Evolutionary conservation across 1,140 invertebrate species (phyloP).

Genomic region (Drosophila burlai): DNA sequence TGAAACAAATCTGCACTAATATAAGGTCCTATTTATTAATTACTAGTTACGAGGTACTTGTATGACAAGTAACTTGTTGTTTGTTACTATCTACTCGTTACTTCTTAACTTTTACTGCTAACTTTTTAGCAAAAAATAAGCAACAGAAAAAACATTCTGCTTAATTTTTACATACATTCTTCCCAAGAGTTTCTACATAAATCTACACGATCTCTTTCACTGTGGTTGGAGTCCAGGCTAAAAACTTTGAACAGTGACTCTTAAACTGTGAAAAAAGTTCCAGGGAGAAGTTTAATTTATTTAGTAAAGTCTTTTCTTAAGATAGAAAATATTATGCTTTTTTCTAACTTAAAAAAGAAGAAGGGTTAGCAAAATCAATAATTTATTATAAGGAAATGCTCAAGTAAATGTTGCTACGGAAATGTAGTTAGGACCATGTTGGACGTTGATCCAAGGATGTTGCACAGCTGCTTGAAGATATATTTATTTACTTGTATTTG

Average conservation of each 20-base stretch:
- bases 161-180: neutral
- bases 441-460: neutral
- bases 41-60: too few species aligned
- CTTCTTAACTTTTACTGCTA: neutral
- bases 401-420: neutral
- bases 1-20: too few species aligned
- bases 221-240: neutral
- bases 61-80: too few species aligned
- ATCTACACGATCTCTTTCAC: neutral
- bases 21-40: too few species aligned
- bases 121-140: neutral
- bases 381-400: neutral
- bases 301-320: neutral
- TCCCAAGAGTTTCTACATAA: neutral
- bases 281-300: neutral
- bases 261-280: constrained; percentile 5
- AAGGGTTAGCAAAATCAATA: neutral
- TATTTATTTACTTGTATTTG: neutral
- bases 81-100: neutral
- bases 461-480: neutral
- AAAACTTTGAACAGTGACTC: neutral
- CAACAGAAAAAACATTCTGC: neutral
- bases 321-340: neutral
- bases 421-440: neutral
- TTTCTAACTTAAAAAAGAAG: rapidly evolving